These are phyloP conservation scores for Buceros bicornis DNA, from an alignment of 2,797 vertebrate genomes.

Conservation along the genomic window DNA sequence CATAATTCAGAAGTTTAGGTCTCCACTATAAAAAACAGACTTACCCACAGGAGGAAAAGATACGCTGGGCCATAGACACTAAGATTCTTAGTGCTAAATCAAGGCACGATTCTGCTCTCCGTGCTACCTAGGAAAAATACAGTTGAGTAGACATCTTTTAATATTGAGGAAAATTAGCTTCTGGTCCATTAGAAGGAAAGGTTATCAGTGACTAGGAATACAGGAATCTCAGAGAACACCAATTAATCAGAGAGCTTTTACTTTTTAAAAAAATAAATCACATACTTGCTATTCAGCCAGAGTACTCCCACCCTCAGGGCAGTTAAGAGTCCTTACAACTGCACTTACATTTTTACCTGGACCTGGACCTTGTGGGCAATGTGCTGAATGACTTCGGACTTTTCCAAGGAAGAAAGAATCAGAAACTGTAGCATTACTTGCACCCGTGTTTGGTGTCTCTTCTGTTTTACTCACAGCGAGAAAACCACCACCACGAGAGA, in stretches of 20 bases:
- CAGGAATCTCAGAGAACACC: background rate
- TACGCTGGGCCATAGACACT: background rate
- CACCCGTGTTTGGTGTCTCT: background rate
- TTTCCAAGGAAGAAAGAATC: background rate
- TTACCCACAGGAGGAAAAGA: background rate
- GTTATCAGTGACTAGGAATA: background rate
- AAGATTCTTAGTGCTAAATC: background rate
- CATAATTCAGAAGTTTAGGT: background rate
- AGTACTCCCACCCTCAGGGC: background rate
- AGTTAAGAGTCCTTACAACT: background rate
- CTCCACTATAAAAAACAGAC: background rate
- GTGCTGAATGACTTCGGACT: background rate
- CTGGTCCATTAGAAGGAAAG: background rate
- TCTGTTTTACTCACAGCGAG: background rate
- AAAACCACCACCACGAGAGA: background rate
- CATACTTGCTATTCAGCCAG: background rate
- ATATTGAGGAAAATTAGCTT: background rate
- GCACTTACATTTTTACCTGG: background rate
- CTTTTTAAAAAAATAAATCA: background rate
- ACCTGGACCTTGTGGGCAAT: background rate
- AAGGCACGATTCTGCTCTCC: background rate
- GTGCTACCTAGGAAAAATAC: background rate
- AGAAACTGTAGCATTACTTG: background rate
- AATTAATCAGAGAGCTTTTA: background rate
- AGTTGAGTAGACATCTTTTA: background rate